These are phyloP conservation scores for Phrynocephalus guinanensis DNA, from an alignment of 2,797 vertebrate species.

Conservation along the genomic window DNA sequence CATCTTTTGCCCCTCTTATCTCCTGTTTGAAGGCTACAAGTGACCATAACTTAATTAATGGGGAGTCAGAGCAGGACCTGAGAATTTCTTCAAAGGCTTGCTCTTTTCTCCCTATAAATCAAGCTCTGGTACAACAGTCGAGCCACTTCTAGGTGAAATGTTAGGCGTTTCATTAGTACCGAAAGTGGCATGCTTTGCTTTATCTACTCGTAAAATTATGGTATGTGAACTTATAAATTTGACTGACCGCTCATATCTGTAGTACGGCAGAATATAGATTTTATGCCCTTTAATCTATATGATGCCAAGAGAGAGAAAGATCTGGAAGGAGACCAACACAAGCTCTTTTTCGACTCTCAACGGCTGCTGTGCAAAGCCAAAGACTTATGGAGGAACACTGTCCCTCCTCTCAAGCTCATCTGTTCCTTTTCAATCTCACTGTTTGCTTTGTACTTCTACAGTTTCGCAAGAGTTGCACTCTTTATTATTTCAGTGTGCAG, in stretches of 20 bases:
- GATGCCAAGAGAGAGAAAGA: not conserved
- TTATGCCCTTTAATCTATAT: not conserved
- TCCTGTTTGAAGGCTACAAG: not conserved
- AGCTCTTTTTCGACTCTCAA: not conserved
- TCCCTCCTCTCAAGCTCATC: conserved; percentile 11
- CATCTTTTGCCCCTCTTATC: not conserved
- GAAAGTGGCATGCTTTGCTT: not conserved
- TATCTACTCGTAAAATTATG: not conserved
- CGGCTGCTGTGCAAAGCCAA: not conserved
- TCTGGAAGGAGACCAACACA: not conserved
- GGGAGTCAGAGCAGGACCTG: not conserved
- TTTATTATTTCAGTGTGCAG: conserved; percentile 27
- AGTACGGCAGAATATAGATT: not conserved
- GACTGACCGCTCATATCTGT: not conserved
- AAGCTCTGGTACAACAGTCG: not conserved
- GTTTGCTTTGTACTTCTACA: conserved; percentile 18
- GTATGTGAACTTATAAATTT: not conserved
- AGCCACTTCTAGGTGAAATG: not conserved
- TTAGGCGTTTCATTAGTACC: not conserved
- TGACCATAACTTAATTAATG: not conserved
- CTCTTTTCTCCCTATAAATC: not conserved
- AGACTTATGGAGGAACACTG: conserved; percentile 12
- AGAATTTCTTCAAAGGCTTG: not conserved
- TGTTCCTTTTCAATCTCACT: conserved; percentile 34
- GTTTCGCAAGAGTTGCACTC: not conserved